phyloP scores from a whole-genome alignment of 2,888 invertebrate genomes.

The Portevinia maculata region DNA sequence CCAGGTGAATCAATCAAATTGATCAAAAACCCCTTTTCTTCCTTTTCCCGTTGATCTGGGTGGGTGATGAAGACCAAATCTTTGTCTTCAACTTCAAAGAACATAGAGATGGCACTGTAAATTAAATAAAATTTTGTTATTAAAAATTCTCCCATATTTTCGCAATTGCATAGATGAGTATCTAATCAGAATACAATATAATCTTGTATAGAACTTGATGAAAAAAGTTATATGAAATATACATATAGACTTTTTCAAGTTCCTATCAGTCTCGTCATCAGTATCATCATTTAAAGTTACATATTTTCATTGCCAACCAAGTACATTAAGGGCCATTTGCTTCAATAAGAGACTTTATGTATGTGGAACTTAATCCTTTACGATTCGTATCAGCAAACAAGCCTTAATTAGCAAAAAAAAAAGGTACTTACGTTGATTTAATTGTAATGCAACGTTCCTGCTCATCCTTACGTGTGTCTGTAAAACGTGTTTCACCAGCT shows the following conservation, averaged over 20 bases:
- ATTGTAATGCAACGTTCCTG: constrained; percentile 99
- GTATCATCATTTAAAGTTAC: constrained; percentile 73
- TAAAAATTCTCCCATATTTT: not conserved
- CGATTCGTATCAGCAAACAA: too few relatives aligned
- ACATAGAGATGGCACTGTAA: constrained; percentile 98
- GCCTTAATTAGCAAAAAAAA: not conserved
- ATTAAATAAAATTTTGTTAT: constrained; percentile 11
- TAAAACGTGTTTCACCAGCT: constrained; percentile 99
- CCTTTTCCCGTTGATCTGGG: constrained; percentile 95
- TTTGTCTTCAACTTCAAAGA: constrained; percentile 97
- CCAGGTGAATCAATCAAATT: constrained; percentile 99
- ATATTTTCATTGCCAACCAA: not conserved
- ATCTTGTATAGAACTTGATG: constrained; percentile 42
- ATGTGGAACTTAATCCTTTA: too few relatives aligned
- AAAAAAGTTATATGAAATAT: constrained; percentile 59
- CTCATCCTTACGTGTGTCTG: constrained; percentile 99
- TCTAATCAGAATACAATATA: constrained; percentile 68
- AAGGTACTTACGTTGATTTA: constrained; percentile 96
- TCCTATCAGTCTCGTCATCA: constrained; percentile 76
- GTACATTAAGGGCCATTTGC: too few relatives aligned
- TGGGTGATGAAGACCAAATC: constrained; percentile 97
- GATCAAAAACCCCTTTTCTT: constrained; percentile 98
- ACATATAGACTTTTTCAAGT: constrained; percentile 65
- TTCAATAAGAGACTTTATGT: too few relatives aligned
- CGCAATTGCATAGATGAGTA: not conserved